A percentile compares a stretch with the other conserved stretches of the same genome.
Evolutionary conservation across 37 sponge, comb jelly and placozoan species (phyloP).

Genomic region (Cliona cf. orientalis): DNA sequence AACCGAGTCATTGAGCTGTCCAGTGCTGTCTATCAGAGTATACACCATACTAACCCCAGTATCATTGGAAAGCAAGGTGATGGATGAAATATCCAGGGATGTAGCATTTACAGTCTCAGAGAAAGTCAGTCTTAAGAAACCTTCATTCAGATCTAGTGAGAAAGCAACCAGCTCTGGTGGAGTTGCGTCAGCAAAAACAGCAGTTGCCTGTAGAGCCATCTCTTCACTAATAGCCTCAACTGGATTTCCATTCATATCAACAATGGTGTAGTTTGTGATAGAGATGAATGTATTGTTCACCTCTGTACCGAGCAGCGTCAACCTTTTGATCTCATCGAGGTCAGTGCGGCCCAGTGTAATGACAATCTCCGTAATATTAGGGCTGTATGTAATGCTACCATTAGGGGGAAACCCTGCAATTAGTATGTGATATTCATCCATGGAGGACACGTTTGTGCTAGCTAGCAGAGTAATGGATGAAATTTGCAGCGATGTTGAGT

Average conservation of each 20-base stretch:
- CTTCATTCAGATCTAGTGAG: conserved; percentile 78
- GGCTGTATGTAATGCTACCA: conserved; percentile 46
- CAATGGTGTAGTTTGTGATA: conserved; percentile 56
- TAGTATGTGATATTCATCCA: conserved; percentile 31
- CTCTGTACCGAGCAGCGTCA: conserved; percentile 55
- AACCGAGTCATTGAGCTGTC: conserved; percentile 6
- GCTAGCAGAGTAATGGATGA: conserved; percentile 55
- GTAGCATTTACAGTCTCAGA: conserved; percentile 86
- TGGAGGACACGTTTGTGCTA: conserved; percentile 17
- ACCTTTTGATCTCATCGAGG: conserved; percentile 83
- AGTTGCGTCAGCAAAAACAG: conserved; percentile 54
- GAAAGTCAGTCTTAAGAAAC: conserved; percentile 74
- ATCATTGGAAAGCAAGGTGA: conserved; percentile 50
- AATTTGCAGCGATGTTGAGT: conserved; percentile 68
- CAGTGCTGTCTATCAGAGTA: conserved; percentile 50
- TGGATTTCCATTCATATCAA: conserved; percentile 70
- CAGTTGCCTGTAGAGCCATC: conserved; percentile 24
- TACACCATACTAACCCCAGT: conserved; percentile 15
- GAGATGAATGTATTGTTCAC: conserved; percentile 68
- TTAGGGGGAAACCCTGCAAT: conserved; percentile 15
- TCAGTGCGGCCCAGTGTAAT: conserved; percentile 66
- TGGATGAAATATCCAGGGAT: conserved; percentile 45
- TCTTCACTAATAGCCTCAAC: conserved; percentile 34
- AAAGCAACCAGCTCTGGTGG: conserved; percentile 65
- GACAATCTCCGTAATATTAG: conserved; percentile 53